Conservation (phyloP, 2,888 invertebrate species). For the Pristionchus japonicus region DNA sequence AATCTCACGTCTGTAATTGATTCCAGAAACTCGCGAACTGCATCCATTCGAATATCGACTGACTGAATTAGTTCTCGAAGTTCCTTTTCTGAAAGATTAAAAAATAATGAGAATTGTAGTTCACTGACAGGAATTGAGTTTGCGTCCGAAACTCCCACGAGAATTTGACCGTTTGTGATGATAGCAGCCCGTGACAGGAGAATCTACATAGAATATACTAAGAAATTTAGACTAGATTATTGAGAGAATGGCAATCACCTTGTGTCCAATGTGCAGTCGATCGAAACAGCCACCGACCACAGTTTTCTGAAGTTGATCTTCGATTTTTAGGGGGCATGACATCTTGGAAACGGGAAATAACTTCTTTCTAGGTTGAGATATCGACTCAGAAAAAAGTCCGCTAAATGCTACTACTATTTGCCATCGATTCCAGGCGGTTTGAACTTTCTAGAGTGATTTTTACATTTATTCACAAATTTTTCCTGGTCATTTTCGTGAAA, state of each 20-base stretch:
- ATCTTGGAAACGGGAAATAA: too few relatives aligned
- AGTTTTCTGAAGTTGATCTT: neutral
- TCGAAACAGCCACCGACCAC: neutral
- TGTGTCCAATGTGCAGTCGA: constrained; percentile 19
- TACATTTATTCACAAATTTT: too few relatives aligned
- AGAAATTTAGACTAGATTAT: too few relatives aligned
- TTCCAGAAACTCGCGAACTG: constrained; percentile 8
- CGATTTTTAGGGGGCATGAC: too few relatives aligned
- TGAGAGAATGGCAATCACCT: too few relatives aligned
- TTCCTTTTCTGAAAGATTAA: neutral
- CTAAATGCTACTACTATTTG: too few relatives aligned
- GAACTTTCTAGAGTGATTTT: too few relatives aligned
- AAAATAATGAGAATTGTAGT: neutral
- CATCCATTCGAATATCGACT: neutral
- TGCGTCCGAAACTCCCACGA: neutral
- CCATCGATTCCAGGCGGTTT: too few relatives aligned
- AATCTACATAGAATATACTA: too few relatives aligned
- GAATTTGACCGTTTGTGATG: neutral
- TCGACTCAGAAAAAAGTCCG: too few relatives aligned
- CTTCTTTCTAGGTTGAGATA: too few relatives aligned
- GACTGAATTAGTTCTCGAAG: neutral
- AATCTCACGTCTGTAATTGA: neutral
- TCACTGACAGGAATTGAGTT: neutral
- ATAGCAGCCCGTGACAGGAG: neutral
- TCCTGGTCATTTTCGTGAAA: too few relatives aligned